phyloP scores from a whole-genome alignment of 2,797 vertebrate genomes.

The Carcharodon carcharias region DNA sequence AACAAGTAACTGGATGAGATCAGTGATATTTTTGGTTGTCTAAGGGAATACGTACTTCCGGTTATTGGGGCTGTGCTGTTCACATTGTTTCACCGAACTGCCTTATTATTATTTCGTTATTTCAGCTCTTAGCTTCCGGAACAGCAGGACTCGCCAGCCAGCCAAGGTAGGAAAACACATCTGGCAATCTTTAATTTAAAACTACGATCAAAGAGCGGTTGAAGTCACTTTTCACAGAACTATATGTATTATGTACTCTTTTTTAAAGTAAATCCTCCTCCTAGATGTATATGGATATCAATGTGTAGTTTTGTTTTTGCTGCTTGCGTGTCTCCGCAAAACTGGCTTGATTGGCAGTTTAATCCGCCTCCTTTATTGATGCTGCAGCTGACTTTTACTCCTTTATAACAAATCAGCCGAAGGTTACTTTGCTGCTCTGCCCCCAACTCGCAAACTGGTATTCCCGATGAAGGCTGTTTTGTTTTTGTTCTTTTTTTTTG shows the following conservation, averaged over 20 bases:
- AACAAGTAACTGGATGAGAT: slow-evolving; percentile 47
- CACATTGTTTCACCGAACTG: slow-evolving; percentile 45
- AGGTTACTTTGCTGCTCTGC: background rate
- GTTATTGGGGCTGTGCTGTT: slow-evolving; percentile 47
- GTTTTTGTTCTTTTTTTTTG: background rate
- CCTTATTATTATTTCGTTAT: slow-evolving; percentile 46
- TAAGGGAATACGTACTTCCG: slow-evolving; percentile 59
- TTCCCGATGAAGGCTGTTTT: background rate
- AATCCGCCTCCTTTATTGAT: slow-evolving; percentile 5
- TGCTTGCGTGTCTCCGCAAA: background rate
- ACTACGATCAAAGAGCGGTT: background rate
- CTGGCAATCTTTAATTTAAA: background rate
- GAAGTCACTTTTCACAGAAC: background rate
- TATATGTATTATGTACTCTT: too few relatives aligned
- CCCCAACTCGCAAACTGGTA: background rate
- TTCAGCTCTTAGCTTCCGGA: slow-evolving; percentile 45
- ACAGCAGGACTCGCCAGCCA: slow-evolving; percentile 39
- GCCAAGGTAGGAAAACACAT: slow-evolving; percentile 25
- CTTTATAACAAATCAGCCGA: background rate
- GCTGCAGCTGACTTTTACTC: slow-evolving; percentile 23
- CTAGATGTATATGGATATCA: too few relatives aligned
- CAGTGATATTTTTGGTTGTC: slow-evolving; percentile 51
- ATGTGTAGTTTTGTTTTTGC: background rate
- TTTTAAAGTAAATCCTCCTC: background rate
- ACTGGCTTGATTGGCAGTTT: background rate